These are phyloP conservation scores for Loriculus beryllinus DNA, from an alignment of 2,797 vertebrate species.

Conservation along the genomic window DNA sequence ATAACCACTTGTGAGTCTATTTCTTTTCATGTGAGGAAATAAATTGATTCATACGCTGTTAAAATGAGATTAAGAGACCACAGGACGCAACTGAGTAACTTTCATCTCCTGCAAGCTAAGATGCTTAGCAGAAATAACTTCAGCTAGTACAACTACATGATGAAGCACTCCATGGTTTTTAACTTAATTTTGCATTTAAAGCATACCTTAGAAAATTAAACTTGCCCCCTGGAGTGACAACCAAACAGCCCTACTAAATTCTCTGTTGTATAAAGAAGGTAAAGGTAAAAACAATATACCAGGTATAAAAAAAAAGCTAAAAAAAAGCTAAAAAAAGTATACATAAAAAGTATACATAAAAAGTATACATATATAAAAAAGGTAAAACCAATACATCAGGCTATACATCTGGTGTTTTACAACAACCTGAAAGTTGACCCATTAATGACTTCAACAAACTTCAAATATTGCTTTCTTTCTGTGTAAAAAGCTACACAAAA, in stretches of 20 bases:
- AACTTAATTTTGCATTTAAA: not conserved
- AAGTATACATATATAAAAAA: not conserved
- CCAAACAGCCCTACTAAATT: not conserved
- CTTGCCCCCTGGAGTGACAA: not conserved
- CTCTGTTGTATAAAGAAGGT: not conserved
- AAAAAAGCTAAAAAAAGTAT: not conserved
- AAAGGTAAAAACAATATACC: not conserved
- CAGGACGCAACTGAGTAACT: not conserved
- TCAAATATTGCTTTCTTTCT: constrained; percentile 33
- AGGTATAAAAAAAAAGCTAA: not conserved
- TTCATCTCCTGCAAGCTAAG: not conserved
- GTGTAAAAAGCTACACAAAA: not conserved
- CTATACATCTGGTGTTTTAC: not conserved
- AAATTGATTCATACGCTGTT: not conserved
- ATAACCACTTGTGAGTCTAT: not conserved
- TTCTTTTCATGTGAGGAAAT: constrained; percentile 7
- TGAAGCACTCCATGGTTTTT: not conserved
- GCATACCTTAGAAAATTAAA: not conserved
- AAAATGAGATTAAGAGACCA: constrained; percentile 2
- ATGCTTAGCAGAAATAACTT: not conserved
- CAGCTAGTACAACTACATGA: not conserved
- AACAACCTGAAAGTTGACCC: not conserved
- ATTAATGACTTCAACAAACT: not conserved
- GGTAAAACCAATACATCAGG: not conserved
- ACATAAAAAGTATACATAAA: not conserved